Base-by-base conservation (phyloP, 1,140 invertebrate species). In the Drosophila mauritiana region DNA sequence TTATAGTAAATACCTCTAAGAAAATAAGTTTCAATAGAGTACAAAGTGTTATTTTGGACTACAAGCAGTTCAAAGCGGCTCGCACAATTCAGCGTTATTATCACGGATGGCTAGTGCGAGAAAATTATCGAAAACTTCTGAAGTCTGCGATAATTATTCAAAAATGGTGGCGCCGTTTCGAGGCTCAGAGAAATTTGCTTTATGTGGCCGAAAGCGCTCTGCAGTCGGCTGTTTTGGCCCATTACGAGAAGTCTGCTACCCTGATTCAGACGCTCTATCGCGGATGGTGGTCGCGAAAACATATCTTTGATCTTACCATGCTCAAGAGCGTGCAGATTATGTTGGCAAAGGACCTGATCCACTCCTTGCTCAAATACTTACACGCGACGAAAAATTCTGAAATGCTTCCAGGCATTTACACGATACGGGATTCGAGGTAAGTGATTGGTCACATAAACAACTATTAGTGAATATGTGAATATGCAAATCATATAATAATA, bases 51-150 rank as follows among this genome's bases (percentile, higher is more conserved):
- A 5, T 90, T 3, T 53, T 82, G 15, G 89, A 91, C 3, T 78
- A 83, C 25, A 70, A 76, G 5, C 75, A 83, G 17, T 91, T 91
- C 22, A 73, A 73, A 39, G 70, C 89, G 0, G 80, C 89, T 12
- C 84, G 84, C 8, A 43, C 6, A 0, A 89, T 91, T 8, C 89
- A 91, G 25, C 27, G 54, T 7, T 1, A n/a, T 10, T 17, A 65
- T 25, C 80, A 81, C 0, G 75, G 80, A 6, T 91, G 73, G 67
- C 11, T 27, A 0, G 52, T 53, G 4, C 56, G 57, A 0, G 7
- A 4, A 0, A 6, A 1, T 2, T 12, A 39, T 0, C 3, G n/a
- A 1, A 57, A 39, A 1, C 1, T 10, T 0, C 0, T 8, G 2
- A 0, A 1, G 0, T 65, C 79, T 0, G 62, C 63, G 2, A 22